These are phyloP conservation scores for Trypoxylus dichotomus DNA, from an alignment of 1,140 invertebrate genomes.

Conservation along the genomic window DNA sequence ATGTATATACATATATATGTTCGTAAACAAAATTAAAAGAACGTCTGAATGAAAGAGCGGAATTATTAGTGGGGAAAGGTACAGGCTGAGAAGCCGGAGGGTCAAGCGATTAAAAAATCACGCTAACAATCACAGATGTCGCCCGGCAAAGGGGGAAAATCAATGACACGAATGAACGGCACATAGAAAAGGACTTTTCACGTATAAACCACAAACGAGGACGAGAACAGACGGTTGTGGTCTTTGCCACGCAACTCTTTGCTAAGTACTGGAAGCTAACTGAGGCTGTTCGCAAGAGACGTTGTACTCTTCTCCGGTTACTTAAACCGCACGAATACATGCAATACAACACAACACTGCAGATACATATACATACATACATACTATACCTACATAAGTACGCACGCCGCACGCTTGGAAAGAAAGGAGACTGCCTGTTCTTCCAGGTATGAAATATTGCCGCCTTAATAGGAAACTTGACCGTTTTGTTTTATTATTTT, in stretches of 20 bases:
- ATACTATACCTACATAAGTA: not conserved
- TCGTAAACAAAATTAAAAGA: conserved; percentile 1
- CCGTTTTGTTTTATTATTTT: conserved; percentile 30
- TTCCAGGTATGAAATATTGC: conserved; percentile 29
- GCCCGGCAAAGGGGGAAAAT: not conserved
- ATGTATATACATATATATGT: not conserved
- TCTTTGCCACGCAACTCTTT: conserved; percentile 27
- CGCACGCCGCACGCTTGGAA: not conserved
- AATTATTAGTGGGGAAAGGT: not conserved
- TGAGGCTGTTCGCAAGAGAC: conserved; percentile 22
- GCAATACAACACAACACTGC: conserved; percentile 1
- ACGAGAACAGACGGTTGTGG: conserved; percentile 16
- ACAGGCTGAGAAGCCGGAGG: not conserved
- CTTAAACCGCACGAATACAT: conserved; percentile 14
- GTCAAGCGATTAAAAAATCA: not conserved
- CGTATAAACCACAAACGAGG: not conserved
- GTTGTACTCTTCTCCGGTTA: conserved; percentile 15
- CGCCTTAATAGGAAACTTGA: conserved; percentile 29
- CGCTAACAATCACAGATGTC: conserved; percentile 1
- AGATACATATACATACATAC: not conserved
- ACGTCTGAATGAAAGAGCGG: not conserved
- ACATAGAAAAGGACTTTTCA: conserved; percentile 10
- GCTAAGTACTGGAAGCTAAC: conserved; percentile 16
- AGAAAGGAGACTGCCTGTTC: conserved; percentile 12
- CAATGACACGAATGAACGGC: not conserved